Evolutionary conservation across 2,888 invertebrate species (phyloP).

Genomic region (Machimus atricapillus): DNA sequence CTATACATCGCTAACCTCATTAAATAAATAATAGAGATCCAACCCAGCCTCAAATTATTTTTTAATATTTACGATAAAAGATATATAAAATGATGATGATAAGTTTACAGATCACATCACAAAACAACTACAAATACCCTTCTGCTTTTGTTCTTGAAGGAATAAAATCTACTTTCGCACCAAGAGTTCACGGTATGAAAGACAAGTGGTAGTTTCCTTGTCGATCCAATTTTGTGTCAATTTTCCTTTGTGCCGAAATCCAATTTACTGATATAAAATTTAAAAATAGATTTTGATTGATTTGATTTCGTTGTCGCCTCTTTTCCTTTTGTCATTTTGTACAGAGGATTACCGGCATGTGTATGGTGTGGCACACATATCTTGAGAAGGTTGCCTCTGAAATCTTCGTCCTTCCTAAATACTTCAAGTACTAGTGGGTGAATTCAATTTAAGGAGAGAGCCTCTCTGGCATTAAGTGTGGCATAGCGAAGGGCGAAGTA

Average conservation of each 20-base stretch:
- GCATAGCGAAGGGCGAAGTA: constrained; percentile 1
- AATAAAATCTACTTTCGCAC: background rate
- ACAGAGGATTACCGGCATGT: constrained; percentile 24
- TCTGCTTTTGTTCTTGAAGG: background rate
- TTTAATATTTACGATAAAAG: too few species aligned
- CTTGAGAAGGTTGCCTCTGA: background rate
- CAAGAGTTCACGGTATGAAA: background rate
- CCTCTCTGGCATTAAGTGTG: background rate
- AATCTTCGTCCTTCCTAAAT: constrained; percentile 7
- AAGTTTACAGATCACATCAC: background rate
- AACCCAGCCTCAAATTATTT: too few species aligned
- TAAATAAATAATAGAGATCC: too few species aligned
- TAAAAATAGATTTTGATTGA: constrained; percentile 58
- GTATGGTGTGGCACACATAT: background rate
- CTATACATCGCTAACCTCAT: too few species aligned
- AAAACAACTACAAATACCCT: background rate
- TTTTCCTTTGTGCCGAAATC: constrained; percentile 51
- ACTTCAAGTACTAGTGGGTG: constrained; percentile 18
- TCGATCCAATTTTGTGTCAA: constrained; percentile 39
- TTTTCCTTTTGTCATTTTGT: constrained; percentile 23
- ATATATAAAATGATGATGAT: background rate
- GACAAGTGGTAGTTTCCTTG: constrained; percentile 18
- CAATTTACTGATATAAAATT: constrained; percentile 54
- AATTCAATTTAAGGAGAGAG: constrained; percentile 24
- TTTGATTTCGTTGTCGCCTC: constrained; percentile 53